Evolutionary conservation across 2,797 vertebrate species (phyloP).

Genomic region (Synaphobranchus kaupii): DNA sequence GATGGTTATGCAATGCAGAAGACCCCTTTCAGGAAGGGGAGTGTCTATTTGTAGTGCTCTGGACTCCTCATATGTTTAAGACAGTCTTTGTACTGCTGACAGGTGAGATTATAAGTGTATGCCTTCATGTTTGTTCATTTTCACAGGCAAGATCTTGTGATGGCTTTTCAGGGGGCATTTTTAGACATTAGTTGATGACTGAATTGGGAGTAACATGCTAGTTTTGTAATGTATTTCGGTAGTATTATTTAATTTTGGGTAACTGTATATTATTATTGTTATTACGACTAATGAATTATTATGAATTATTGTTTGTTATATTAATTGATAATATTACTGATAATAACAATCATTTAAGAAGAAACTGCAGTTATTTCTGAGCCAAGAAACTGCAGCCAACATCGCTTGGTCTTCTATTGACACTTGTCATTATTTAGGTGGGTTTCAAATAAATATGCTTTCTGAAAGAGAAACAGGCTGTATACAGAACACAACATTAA

Average conservation of each 20-base stretch:
- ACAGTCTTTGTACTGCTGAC: background rate
- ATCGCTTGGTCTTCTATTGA: background rate
- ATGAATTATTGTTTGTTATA: too few species aligned
- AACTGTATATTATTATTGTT: background rate
- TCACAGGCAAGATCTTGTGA: background rate
- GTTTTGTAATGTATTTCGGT: too few species aligned
- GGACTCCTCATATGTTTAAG: background rate
- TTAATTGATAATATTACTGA: too few species aligned
- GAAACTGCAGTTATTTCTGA: background rate
- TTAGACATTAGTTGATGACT: too few species aligned
- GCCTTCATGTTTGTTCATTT: background rate
- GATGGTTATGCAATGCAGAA: background rate
- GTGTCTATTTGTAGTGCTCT: background rate
- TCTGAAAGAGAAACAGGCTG: background rate
- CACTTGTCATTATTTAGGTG: background rate
- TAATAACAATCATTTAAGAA: too few species aligned
- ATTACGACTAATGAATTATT: too few species aligned
- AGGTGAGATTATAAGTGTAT: background rate
- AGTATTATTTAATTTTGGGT: too few species aligned
- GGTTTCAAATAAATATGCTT: background rate
- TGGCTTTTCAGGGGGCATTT: background rate
- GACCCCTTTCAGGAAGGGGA: background rate
- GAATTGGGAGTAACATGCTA: too few species aligned
- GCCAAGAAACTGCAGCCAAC: background rate
- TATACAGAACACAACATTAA: background rate